Evolutionary conservation across 2,888 invertebrate species (phyloP).

Genomic region (Maniola hyperantus): DNA sequence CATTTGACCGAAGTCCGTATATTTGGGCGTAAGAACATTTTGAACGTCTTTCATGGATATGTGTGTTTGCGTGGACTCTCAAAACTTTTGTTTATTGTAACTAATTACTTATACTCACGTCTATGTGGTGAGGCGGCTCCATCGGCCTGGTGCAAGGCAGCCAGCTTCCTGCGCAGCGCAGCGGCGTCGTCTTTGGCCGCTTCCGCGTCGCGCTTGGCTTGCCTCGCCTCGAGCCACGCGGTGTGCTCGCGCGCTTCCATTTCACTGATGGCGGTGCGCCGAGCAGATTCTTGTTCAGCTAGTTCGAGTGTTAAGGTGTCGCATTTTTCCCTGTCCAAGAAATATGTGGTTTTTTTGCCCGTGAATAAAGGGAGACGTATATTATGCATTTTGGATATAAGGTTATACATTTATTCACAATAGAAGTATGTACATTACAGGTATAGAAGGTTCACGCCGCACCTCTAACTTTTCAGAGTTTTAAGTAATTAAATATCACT

Average conservation of each 20-base stretch:
- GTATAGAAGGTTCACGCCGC: too few relatives aligned
- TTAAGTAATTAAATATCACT: too few relatives aligned
- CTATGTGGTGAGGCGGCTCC: constrained; percentile 62
- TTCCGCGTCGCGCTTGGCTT: constrained; percentile 91
- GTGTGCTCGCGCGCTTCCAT: constrained; percentile 93
- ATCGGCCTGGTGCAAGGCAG: constrained; percentile 53
- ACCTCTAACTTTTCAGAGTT: too few relatives aligned
- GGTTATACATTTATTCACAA: too few relatives aligned
- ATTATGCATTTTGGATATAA: too few relatives aligned
- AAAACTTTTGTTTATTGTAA: too few relatives aligned
- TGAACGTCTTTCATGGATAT: too few relatives aligned
- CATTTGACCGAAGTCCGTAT: too few relatives aligned
- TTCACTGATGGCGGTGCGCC: constrained; percentile 87
- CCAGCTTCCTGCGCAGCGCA: constrained; percentile 63
- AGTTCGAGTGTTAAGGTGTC: constrained; percentile 91
- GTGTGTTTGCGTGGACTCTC: too few relatives aligned
- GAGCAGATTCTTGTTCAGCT: constrained; percentile 89
- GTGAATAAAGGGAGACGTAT: not conserved
- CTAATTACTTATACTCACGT: constrained; percentile 73
- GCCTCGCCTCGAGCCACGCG: constrained; percentile 92
- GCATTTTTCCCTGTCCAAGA: constrained; percentile 82
- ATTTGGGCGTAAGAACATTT: too few relatives aligned
- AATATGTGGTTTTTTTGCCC: not conserved
- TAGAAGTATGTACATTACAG: too few relatives aligned
- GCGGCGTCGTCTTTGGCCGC: constrained; percentile 82